Evolutionary conservation across 2,888 invertebrate species (phyloP).

Genomic region (Microctonus aethiopoides): DNA sequence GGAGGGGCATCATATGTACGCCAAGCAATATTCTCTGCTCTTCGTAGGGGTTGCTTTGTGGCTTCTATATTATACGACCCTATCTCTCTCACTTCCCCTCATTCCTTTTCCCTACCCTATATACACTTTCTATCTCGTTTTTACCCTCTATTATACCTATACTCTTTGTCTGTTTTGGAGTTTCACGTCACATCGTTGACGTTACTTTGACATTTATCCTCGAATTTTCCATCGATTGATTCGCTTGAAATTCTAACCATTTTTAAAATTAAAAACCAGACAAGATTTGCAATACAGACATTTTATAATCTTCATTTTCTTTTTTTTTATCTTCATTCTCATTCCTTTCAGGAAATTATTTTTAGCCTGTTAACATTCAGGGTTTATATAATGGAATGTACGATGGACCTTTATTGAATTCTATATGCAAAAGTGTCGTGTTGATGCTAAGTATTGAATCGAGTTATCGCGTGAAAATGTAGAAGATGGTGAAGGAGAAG

Average conservation of each 20-base stretch:
- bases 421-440: conserved; percentile 20
- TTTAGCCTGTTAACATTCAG: no score
- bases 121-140: not conserved
- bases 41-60: conserved; percentile 2
- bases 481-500: not conserved
- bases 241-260: not conserved
- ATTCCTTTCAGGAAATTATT: not conserved
- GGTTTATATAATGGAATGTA: not conserved
- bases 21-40: conserved; percentile 23
- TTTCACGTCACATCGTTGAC: not conserved
- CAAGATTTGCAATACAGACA: no score
- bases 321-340: not conserved
- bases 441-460: conserved; percentile 8
- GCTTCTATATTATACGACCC: not conserved
- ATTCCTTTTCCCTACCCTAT: not conserved
- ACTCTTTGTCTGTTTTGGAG: not conserved
- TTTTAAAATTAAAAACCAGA: not conserved
- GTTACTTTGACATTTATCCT: conserved; percentile 1
- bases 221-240: conserved; percentile 9
- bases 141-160: no score
- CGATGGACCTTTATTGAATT: not conserved
- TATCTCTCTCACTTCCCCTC: not conserved
- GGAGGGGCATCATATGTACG: not conserved
- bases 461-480: conserved; percentile 3
- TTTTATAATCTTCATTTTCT: no score